phyloP scores from a whole-genome alignment of 1,140 invertebrate genomes.

The Hermetia illucens region DNA sequence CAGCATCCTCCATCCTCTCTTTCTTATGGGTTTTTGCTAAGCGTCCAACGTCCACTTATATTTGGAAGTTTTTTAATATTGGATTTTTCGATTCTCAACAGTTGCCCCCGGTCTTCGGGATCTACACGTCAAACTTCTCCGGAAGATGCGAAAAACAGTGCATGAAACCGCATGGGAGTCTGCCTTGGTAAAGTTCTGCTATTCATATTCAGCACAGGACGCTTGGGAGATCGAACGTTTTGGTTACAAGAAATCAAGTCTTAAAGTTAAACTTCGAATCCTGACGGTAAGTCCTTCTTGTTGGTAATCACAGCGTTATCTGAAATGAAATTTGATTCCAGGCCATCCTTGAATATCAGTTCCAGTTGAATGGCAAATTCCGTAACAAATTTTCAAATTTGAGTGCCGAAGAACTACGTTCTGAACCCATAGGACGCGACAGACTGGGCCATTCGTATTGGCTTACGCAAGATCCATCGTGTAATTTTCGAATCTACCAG shows the following conservation, averaged over 20 bases:
- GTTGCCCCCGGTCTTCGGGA: constrained; percentile 66
- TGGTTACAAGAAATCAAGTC: constrained; percentile 84
- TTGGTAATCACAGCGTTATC: constrained; percentile 5
- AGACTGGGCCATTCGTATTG: constrained; percentile 82
- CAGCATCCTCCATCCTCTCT: too few relatives aligned
- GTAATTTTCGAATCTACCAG: constrained; percentile 80
- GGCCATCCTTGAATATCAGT: constrained; percentile 85
- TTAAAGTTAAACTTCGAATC: constrained; percentile 74
- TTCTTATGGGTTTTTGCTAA: constrained; percentile 6
- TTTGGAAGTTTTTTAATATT: constrained; percentile 30
- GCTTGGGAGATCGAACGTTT: constrained; percentile 93
- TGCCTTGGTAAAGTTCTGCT: constrained; percentile 78
- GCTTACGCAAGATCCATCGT: constrained; percentile 78
- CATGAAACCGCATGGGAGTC: constrained; percentile 82
- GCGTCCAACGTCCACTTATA: constrained; percentile 13
- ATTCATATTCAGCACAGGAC: constrained; percentile 72
- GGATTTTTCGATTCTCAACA: constrained; percentile 39
- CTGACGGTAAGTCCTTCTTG: constrained; percentile 48
- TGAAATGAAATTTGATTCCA: constrained; percentile 31
- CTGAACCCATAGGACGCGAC: constrained; percentile 80
- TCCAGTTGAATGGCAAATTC: constrained; percentile 87
- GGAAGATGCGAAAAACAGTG: constrained; percentile 73
- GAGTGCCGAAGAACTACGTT: constrained; percentile 60
- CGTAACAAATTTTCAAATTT: constrained; percentile 80
- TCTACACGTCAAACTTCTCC: constrained; percentile 75